Conservation (phyloP, 1,140 invertebrate genomes). For the Branchinecta lindahli region DNA sequence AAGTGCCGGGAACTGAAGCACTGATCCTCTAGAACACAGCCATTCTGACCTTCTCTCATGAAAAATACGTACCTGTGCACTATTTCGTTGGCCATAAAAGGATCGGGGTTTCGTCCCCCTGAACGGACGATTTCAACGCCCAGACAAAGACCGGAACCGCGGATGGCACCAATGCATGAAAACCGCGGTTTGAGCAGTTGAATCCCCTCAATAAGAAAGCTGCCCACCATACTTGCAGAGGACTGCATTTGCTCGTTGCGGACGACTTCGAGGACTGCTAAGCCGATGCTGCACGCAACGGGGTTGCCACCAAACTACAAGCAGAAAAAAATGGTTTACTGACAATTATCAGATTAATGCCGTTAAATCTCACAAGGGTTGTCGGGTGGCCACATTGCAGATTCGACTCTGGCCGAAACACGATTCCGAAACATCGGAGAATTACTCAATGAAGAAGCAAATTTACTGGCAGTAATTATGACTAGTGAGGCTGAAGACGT, state of each 20-base stretch:
- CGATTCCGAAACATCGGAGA: too few species aligned
- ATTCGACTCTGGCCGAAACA: too few species aligned
- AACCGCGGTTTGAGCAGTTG: constrained; percentile 21
- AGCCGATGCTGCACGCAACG: constrained; percentile 66
- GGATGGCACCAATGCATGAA: constrained; percentile 24
- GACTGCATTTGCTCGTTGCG: constrained; percentile 25
- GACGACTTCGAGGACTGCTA: constrained; percentile 72
- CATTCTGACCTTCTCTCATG: too few species aligned
- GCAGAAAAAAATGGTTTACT: not conserved
- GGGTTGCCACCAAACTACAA: constrained; percentile 73
- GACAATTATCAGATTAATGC: constrained; percentile 25
- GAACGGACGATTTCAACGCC: constrained; percentile 26
- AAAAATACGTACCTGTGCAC: constrained; percentile 15
- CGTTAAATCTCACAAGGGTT: constrained; percentile 21
- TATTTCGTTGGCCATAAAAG: constrained; percentile 19
- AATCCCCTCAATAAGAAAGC: constrained; percentile 24
- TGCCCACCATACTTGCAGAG: constrained; percentile 26
- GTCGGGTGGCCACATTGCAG: too few species aligned
- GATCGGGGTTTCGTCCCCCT: not conserved
- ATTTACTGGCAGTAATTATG: too few species aligned
- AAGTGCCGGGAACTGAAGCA: too few species aligned
- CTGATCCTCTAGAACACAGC: too few species aligned
- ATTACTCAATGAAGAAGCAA: too few species aligned
- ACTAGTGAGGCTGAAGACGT: too few species aligned
- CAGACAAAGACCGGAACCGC: constrained; percentile 26